Evolutionary conservation across 2,888 invertebrate species (phyloP), one percentile per base, ranked within the genome.

Genomic region (Junonia oenone): DNA sequence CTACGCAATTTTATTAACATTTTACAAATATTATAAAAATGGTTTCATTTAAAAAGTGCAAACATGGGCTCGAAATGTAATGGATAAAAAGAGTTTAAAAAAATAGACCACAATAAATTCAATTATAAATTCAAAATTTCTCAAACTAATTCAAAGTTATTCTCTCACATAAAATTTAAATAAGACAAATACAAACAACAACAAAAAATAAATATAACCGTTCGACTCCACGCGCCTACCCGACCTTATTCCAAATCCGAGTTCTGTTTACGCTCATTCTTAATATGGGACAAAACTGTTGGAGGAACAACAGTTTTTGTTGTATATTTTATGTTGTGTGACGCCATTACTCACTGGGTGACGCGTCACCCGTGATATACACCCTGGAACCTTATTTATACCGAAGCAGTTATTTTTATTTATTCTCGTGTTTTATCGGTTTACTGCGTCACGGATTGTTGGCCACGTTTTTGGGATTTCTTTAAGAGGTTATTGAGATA

Each of bases 231-330:
- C 59, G 27, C 51, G 43, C 63, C 49, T 58, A 59, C 49, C 46
- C 56, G 45, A 51, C 66, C 50, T 64, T 78, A 72, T 81, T 79
- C 84, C 80, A 75, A 83, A 84, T 83, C 82, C 85, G 79, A 84
- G 83, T 87, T 88, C 84, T 86, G 87, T 86, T 87, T 86, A 83
- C 79, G 84, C 85, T 85, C 87, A 83, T 87, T 88, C 86, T 87
- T 88, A 89, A 90, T 90, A 90, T 89, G 90, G 87, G 84, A 79
- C 86, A 88, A 87, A 88, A 89, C 87, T 86, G 89, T 88, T 89
- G 86, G 84, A 83, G 82, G 83, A 86, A 87, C 88, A 89, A 88
- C 87, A 88, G 88, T 89, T 89, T 88, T 73, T 76, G 85, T 87
- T 86, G 84, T 86, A 85, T 86, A 89, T 87, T 87, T 88, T 88